phyloP scores from a whole-genome alignment of 2,797 vertebrate genomes.

The Microctenopoma lineatum region DNA sequence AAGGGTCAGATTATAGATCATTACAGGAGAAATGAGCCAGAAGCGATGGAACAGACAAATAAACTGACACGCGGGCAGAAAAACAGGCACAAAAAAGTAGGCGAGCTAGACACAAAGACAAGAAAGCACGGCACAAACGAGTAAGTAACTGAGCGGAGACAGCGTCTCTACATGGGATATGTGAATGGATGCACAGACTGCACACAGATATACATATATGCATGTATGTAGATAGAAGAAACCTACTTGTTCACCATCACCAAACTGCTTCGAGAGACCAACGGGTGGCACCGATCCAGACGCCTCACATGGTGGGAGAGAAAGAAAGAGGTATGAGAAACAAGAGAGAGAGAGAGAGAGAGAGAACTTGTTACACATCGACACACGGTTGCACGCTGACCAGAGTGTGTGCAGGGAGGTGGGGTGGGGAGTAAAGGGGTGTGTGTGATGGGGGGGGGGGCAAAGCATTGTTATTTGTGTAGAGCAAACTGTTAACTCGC shows the following conservation, averaged over 20 bases:
- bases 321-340: conserved; percentile 41
- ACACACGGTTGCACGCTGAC: conserved; percentile 64
- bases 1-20: conserved; percentile 30
- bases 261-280: conserved; percentile 23
- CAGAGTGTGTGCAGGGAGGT: conserved; percentile 63
- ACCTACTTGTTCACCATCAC: conserved; percentile 69
- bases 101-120: conserved; percentile 28
- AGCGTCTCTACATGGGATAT: conserved; percentile 15
- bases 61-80: conserved; percentile 2
- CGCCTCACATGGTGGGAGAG: conserved; percentile 54
- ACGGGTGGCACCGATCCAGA: conserved; percentile 27
- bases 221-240: neutral
- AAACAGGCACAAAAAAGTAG: conserved; percentile 18
- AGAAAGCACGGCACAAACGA: conserved; percentile 36
- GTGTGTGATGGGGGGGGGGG: conserved; percentile 33
- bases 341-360: conserved; percentile 50
- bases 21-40: conserved; percentile 27
- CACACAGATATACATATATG: conserved; percentile 2
- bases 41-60: neutral
- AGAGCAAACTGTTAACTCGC: conserved; percentile 76
- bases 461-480: conserved; percentile 69
- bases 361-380: conserved; percentile 70
- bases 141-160: conserved; percentile 34
- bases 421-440: conserved; percentile 34
- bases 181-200: neutral